These are phyloP conservation scores for Leptarthrus brevirostris DNA, from an alignment of 2,888 invertebrate genomes.

Conservation along the genomic window DNA sequence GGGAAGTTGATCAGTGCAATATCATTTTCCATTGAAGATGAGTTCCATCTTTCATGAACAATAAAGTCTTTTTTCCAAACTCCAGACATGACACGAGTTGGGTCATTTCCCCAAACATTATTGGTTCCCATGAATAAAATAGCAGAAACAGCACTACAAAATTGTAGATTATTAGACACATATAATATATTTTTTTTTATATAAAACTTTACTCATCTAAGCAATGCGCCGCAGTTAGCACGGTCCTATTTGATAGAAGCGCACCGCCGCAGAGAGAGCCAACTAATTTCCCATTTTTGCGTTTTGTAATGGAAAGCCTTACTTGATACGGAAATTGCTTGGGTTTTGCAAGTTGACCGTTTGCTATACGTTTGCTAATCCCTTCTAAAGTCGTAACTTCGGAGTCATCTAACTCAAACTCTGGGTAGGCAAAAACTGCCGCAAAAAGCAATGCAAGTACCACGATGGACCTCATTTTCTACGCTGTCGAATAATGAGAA, in stretches of 20 bases:
- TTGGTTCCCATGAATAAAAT: conserved; percentile 33
- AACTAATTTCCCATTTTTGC: conserved; percentile 13
- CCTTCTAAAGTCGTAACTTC: not conserved
- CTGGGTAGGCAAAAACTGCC: conserved; percentile 1
- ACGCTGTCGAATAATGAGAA: not conserved
- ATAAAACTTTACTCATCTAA: conserved; percentile 2
- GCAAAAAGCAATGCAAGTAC: not conserved
- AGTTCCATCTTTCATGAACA: conserved; percentile 64
- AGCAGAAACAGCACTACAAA: conserved; percentile 28
- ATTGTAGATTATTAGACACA: not conserved
- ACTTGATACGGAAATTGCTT: conserved; percentile 54
- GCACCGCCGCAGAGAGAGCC: conserved; percentile 49
- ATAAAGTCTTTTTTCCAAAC: conserved; percentile 56
- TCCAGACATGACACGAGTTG: conserved; percentile 26
- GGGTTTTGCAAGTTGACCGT: conserved; percentile 50
- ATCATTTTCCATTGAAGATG: conserved; percentile 62
- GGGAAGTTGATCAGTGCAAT: conserved; percentile 63
- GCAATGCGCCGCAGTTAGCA: conserved; percentile 52
- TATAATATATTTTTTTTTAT: not conserved
- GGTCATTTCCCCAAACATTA: not conserved
- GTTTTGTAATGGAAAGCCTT: conserved; percentile 21
- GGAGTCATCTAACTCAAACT: not conserved
- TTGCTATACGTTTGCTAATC: conserved; percentile 48
- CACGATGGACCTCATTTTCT: conserved; percentile 15
- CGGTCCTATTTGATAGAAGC: conserved; percentile 37